Evolutionary conservation across 2,888 invertebrate genomes (phyloP).

Genomic region (Spialia ferax): DNA sequence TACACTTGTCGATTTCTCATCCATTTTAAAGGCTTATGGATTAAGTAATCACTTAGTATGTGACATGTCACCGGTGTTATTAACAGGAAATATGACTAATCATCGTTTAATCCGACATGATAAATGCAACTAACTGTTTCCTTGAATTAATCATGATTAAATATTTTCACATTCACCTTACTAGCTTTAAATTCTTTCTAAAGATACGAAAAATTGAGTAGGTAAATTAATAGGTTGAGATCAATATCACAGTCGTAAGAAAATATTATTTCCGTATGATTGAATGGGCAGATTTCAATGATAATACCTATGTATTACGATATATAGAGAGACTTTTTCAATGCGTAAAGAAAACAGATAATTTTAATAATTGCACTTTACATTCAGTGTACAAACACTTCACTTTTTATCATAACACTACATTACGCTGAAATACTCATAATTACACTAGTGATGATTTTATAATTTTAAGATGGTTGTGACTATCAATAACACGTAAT

Average conservation of each 20-base stretch:
- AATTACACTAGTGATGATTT: background rate
- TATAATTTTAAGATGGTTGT: background rate
- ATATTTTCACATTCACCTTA: conserved; percentile 1
- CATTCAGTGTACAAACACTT: background rate
- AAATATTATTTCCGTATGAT: conserved; percentile 11
- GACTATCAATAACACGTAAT: background rate
- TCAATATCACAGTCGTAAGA: background rate
- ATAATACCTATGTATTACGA: too few species aligned
- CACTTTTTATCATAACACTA: conserved; percentile 5
- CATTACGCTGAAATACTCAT: background rate
- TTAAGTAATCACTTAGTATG: background rate
- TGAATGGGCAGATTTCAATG: background rate
- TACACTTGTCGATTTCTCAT: conserved; percentile 27
- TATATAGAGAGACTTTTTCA: too few species aligned
- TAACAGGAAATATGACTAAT: conserved; percentile 18
- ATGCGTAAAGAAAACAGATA: conserved; percentile 2
- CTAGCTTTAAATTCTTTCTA: background rate
- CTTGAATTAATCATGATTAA: conserved; percentile 10
- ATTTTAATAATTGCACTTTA: background rate
- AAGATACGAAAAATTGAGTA: conserved; percentile 1
- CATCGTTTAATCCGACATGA: conserved; percentile 25
- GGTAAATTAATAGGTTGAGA: background rate
- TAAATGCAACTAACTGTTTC: conserved; percentile 20
- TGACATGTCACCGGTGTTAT: conserved; percentile 9
- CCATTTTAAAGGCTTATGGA: conserved; percentile 41